Percentiles rank a stretch among this genome's conserved stretches.
These are phyloP conservation scores for Linepithema humile DNA, from an alignment of 1,140 invertebrate genomes.

Conservation along the genomic window DNA sequence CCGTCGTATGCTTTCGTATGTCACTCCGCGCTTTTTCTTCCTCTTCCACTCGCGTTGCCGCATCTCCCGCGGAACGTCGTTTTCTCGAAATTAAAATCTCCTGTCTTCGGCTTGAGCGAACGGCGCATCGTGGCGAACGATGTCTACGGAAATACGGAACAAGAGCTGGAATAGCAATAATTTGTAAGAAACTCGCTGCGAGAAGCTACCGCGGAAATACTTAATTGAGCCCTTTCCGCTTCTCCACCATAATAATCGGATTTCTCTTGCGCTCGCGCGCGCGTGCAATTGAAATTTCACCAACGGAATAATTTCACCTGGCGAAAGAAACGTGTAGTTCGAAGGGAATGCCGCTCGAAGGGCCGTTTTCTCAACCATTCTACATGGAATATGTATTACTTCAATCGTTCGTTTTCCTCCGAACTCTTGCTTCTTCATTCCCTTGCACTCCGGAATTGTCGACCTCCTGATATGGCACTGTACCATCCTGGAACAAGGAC, in stretches of 20 bases:
- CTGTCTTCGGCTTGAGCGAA: slow-evolving; percentile 7
- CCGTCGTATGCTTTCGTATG: slow-evolving; percentile 30
- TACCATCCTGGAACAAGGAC: neutral
- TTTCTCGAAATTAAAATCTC: slow-evolving; percentile 52
- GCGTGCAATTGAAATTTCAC: slow-evolving; percentile 36
- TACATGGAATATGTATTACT: slow-evolving; percentile 45
- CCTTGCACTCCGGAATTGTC: neutral
- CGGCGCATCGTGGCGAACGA: slow-evolving; percentile 3
- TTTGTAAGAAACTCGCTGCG: slow-evolving; percentile 10
- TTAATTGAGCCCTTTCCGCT: slow-evolving; percentile 25
- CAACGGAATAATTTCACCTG: slow-evolving; percentile 1
- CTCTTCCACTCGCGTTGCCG: neutral
- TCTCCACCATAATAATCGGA: neutral
- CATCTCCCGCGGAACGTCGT: neutral
- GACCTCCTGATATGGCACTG: neutral
- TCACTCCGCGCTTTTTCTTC: neutral
- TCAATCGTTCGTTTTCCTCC: slow-evolving; percentile 18
- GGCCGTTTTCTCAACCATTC: slow-evolving; percentile 24
- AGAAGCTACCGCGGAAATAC: slow-evolving; percentile 35
- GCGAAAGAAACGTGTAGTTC: neutral
- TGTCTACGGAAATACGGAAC: slow-evolving; percentile 8
- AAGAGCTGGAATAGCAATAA: neutral
- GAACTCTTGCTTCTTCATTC: neutral
- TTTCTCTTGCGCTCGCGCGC: slow-evolving; percentile 3
- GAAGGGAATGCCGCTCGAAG: neutral